Evolutionary conservation across 1,140 invertebrate genomes (phyloP).

Genomic region (Drosophila bifasciata): DNA sequence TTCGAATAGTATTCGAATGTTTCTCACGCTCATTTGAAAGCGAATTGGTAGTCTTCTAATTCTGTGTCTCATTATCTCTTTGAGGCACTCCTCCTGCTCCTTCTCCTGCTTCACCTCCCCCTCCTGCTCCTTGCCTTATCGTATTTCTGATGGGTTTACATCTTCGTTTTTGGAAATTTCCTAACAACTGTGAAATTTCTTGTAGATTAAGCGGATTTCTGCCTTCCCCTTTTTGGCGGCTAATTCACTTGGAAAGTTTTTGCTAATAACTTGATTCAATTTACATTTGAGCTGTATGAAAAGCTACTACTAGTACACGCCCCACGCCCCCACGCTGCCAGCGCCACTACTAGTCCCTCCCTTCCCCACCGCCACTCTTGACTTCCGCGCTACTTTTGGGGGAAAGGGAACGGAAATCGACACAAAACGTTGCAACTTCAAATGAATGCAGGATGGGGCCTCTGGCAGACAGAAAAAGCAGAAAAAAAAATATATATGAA

Average conservation of each 20-base stretch:
- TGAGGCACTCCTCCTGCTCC: no score
- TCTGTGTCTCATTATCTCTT: no score
- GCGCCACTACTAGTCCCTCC: no score
- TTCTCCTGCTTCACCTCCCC: no score
- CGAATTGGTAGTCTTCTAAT: no score
- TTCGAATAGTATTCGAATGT: no score
- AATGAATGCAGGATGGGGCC: constrained; percentile 51
- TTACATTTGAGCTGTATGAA: constrained; percentile 25
- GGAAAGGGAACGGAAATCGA: constrained; percentile 49
- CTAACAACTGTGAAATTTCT: neutral
- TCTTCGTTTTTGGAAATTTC: neutral
- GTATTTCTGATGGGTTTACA: no score
- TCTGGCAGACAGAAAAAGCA: constrained; percentile 12
- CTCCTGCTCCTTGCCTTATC: no score
- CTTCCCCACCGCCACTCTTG: neutral
- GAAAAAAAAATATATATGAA: neutral
- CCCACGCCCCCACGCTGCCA: neutral
- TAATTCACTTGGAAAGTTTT: constrained; percentile 43
- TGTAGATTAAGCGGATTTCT: neutral
- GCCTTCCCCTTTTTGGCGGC: constrained; percentile 11
- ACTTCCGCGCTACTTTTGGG: constrained; percentile 33
- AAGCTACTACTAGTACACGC: neutral
- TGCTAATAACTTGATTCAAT: constrained; percentile 50
- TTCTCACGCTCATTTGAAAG: no score
- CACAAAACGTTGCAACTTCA: constrained; percentile 64